Conservation (phyloP, 2,888 invertebrate genomes). For the Muschampia plurimacula region DNA sequence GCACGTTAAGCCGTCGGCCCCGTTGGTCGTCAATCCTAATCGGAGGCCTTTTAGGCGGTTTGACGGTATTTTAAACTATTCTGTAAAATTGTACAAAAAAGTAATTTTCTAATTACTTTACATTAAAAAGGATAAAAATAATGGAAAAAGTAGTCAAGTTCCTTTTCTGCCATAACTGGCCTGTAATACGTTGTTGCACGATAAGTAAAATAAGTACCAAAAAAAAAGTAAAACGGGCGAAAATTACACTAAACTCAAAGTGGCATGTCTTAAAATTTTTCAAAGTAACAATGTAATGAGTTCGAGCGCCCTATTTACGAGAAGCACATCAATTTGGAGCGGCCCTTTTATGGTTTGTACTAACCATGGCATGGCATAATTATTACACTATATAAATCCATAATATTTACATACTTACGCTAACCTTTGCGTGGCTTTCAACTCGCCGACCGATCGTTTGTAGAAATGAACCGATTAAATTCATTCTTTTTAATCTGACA, state of each 20-base stretch:
- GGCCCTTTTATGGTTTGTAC: background rate
- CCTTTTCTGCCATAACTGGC: background rate
- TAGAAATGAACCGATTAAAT: constrained; percentile 4
- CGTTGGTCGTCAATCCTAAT: too few relatives aligned
- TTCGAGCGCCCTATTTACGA: background rate
- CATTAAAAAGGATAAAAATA: too few relatives aligned
- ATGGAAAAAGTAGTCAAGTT: too few relatives aligned
- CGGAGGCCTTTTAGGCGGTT: too few relatives aligned
- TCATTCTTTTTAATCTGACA: background rate
- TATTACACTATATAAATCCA: background rate
- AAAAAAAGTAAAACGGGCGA: constrained; percentile 3
- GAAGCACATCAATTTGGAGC: background rate
- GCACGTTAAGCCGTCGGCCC: too few relatives aligned
- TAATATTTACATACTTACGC: background rate
- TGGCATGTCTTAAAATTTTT: background rate
- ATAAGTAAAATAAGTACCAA: background rate
- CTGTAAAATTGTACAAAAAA: too few relatives aligned
- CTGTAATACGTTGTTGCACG: background rate
- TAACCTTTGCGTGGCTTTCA: background rate
- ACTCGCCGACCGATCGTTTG: background rate
- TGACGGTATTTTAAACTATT: too few relatives aligned
- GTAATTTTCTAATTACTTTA: too few relatives aligned
- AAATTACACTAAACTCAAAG: background rate
- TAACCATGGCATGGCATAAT: background rate
- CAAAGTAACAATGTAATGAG: constrained; percentile 4